phyloP scores from a whole-genome alignment of 2,113 vertebrate species.

The Hippocampus zosterae region DNA sequence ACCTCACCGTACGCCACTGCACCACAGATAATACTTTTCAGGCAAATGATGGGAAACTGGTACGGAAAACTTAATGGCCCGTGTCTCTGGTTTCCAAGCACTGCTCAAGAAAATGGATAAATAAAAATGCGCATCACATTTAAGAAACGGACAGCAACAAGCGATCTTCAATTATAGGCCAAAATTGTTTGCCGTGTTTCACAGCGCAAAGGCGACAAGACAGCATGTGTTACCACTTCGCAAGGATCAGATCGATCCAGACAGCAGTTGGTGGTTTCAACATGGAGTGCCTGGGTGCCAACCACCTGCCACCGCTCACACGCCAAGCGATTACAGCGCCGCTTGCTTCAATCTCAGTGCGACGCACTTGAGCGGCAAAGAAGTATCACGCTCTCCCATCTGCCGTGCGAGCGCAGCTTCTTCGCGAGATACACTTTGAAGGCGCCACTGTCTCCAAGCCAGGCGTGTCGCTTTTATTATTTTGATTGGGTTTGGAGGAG shows the following conservation, averaged over 20 bases:
- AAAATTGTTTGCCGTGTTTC: conserved; percentile 19
- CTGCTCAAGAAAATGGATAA: too few relatives aligned
- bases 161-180: not conserved
- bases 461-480: conserved; percentile 31
- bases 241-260: conserved; percentile 56
- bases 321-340: conserved; percentile 39
- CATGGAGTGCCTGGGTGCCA: conserved; percentile 45
- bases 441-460: conserved; percentile 11
- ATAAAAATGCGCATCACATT: not conserved
- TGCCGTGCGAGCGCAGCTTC: conserved; percentile 41
- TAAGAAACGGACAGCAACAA: not conserved
- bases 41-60: too few relatives aligned
- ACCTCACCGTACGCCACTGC: too few relatives aligned
- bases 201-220: conserved; percentile 38
- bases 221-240: conserved; percentile 22
- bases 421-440: conserved; percentile 20
- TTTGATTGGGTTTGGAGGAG: conserved; percentile 48
- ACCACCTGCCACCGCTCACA: conserved; percentile 53
- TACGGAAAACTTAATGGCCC: too few relatives aligned
- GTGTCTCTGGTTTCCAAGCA: too few relatives aligned
- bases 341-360: conserved; percentile 26
- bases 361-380: conserved; percentile 42
- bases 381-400: conserved; percentile 50
- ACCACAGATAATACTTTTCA: too few relatives aligned
- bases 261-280: conserved; percentile 49